A percentile compares a stretch with the other conserved stretches of the same genome.
phyloP scores from a whole-genome alignment of 2,113 vertebrate species.

The Hippolais icterina region DNA sequence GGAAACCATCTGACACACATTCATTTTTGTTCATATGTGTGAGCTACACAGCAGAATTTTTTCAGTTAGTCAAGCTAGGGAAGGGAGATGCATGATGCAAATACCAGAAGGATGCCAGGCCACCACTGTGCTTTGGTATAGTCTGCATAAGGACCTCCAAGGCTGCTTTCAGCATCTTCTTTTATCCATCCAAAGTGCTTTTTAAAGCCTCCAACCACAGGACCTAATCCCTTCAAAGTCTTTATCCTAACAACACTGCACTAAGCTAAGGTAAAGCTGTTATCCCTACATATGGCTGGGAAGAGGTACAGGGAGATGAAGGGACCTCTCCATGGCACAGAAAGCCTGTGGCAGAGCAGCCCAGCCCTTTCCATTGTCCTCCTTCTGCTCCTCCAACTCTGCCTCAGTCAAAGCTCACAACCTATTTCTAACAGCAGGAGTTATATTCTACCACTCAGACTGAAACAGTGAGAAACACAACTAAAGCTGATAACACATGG shows the following conservation, averaged over 20 bases:
- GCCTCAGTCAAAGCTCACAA: neutral
- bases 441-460: neutral
- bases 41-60: neutral
- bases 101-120: neutral
- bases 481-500: neutral
- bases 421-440: neutral
- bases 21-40: neutral
- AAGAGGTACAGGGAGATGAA: neutral
- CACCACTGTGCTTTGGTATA: neutral
- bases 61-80: neutral
- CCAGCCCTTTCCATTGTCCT: neutral
- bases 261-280: neutral
- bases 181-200: neutral
- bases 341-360: neutral
- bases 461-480: neutral
- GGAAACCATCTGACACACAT: neutral
- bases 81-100: neutral
- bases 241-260: neutral
- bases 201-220: neutral
- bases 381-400: neutral
- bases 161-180: neutral
- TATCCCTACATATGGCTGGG: neutral
- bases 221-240: neutral
- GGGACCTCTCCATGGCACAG: neutral
- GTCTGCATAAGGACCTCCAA: neutral